phyloP scores from a whole-genome alignment of 1,140 invertebrate species.

The Apis cerana region DNA sequence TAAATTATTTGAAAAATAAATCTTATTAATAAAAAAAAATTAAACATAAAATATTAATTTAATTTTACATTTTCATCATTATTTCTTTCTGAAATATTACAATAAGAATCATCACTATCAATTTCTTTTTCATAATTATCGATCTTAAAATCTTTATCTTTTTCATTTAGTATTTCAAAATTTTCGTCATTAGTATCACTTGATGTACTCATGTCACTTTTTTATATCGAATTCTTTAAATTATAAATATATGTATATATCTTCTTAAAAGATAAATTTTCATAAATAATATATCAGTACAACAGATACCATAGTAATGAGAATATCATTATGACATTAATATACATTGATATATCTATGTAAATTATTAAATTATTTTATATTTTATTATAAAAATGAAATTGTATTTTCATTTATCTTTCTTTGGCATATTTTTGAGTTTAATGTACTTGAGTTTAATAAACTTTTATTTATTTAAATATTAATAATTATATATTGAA shows the following conservation, averaged over 20 bases:
- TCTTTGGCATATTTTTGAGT: no score
- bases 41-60: conserved; percentile 2
- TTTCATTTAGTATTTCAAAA: conserved; percentile 42
- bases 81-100: conserved; percentile 50
- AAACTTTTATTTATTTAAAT: no score
- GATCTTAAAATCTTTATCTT: conserved; percentile 66
- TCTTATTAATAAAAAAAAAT: neutral
- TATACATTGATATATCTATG: neutral
- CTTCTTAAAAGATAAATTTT: neutral
- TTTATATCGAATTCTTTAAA: neutral
- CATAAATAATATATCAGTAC: neutral
- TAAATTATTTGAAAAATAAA: neutral
- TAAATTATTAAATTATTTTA: neutral
- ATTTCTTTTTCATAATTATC: conserved; percentile 66
- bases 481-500: neutral
- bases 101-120: conserved; percentile 71
- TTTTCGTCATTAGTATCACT: conserved; percentile 58
- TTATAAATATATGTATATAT: neutral
- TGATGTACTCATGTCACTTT: conserved; percentile 34
- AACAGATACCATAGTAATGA: neutral
- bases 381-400: neutral
- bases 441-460: no score
- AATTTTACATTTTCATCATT: conserved; percentile 50
- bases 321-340: neutral
- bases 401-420: neutral